Conservation (phyloP, 2,113 vertebrate species). For the Tympanuchus pallidicinctus region DNA sequence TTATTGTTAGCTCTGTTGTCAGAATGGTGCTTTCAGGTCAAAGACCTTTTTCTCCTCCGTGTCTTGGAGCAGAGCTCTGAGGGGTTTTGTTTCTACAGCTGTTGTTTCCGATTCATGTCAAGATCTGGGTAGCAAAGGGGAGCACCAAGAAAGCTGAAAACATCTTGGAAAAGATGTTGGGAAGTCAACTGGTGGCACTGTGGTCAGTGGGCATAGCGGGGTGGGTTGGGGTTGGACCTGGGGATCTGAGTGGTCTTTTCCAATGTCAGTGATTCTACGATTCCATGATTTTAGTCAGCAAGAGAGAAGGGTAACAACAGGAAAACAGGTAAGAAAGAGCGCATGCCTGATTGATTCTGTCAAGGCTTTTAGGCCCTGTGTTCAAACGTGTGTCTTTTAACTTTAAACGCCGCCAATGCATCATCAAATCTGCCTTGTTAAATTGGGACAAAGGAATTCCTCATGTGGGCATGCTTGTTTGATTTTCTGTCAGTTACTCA, state of each 20-base stretch:
- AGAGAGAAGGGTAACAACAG: background rate
- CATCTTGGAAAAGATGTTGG: background rate
- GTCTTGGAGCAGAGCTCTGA: background rate
- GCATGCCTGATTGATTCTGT: background rate
- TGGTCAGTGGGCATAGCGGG: too few species aligned
- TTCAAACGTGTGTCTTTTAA: background rate
- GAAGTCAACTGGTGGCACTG: too few species aligned
- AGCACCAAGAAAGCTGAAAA: background rate
- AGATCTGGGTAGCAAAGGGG: background rate
- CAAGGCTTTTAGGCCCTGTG: background rate
- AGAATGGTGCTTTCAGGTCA: background rate
- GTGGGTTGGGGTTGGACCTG: too few species aligned
- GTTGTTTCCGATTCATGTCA: accelerated
- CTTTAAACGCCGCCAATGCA: background rate
- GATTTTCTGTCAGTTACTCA: background rate
- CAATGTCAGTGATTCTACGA: too few species aligned
- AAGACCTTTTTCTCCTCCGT: accelerated
- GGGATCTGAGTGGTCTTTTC: too few species aligned
- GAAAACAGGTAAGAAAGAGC: background rate
- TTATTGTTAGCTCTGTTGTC: background rate
- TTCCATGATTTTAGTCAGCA: background rate
- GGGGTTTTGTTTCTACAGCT: background rate
- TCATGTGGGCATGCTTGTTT: background rate
- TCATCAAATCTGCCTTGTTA: background rate
- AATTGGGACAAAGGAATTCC: background rate